These are phyloP conservation scores for Eupleurogrammus muticus DNA, from an alignment of 2,797 vertebrate species.

Conservation along the genomic window DNA sequence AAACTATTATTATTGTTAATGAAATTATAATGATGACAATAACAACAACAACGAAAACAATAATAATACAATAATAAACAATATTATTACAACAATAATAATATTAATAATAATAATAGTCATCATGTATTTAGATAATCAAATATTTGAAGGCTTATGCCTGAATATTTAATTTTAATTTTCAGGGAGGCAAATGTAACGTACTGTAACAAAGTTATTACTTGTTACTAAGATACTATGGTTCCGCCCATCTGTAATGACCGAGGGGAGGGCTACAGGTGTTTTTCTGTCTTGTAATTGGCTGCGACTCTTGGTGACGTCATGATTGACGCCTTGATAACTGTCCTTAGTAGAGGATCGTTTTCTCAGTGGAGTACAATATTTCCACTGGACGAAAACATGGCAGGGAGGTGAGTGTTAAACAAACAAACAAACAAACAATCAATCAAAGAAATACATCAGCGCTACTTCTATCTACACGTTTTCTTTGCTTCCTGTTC, in stretches of 20 bases:
- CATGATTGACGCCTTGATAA: constrained; percentile 47
- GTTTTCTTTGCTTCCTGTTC: neutral
- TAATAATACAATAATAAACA: no score
- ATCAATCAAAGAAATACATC: fast-evolving
- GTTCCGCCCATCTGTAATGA: neutral
- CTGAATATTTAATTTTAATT: no score
- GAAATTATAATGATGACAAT: no score
- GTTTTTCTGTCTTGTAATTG: constrained; percentile 37
- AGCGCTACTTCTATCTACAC: fast-evolving
- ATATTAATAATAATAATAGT: no score
- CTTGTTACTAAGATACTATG: neutral
- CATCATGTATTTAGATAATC: neutral
- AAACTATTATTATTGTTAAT: no score
- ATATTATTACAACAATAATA: no score
- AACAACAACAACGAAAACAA: no score
- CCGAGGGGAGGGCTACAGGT: neutral
- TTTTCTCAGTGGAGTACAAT: neutral
- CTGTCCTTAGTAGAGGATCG: neutral
- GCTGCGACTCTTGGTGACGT: neutral
- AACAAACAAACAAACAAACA: neutral
- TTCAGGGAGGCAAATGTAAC: no score
- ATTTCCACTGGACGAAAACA: constrained; percentile 34
- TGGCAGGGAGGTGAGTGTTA: constrained; percentile 67
- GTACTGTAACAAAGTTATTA: neutral
- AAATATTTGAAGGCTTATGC: neutral